Conservation (phyloP, 2,888 invertebrate genomes). For the Cactoblastis cactorum region DNA sequence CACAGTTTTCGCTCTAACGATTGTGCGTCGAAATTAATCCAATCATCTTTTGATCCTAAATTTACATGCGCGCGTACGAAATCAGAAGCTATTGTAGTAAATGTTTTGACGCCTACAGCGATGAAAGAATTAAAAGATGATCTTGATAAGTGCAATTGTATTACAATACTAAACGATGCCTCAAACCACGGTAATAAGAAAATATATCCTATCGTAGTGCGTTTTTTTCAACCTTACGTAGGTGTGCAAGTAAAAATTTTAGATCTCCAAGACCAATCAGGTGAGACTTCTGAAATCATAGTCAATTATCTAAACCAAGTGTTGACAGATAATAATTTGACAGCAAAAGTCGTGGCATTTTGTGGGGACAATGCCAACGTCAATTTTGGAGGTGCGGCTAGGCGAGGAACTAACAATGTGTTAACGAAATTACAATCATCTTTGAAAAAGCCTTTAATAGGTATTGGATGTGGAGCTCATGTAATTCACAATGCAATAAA, state of each 20-base stretch:
- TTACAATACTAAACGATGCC: neutral
- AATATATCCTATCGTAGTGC: slow-evolving; percentile 31
- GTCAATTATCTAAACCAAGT: slow-evolving; percentile 30
- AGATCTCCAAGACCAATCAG: slow-evolving; percentile 27
- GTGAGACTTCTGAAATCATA: slow-evolving; percentile 29
- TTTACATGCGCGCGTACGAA: neutral
- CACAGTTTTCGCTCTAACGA: neutral
- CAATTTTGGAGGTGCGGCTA: slow-evolving; percentile 26
- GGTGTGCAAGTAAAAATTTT: slow-evolving; percentile 31
- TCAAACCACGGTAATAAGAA: neutral
- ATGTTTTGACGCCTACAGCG: neutral
- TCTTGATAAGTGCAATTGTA: neutral
- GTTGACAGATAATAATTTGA: slow-evolving; percentile 33
- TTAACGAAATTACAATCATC: slow-evolving; percentile 23
- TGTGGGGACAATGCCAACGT: slow-evolving; percentile 29
- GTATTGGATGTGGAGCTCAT: slow-evolving; percentile 30
- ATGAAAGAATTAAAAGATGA: neutral
- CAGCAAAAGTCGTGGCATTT: slow-evolving; percentile 28
- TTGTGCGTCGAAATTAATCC: neutral
- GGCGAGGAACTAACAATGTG: slow-evolving; percentile 26
- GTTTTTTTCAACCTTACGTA: slow-evolving; percentile 28
- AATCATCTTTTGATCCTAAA: neutral
- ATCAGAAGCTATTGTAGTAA: neutral
- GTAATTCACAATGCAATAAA: slow-evolving; percentile 29
- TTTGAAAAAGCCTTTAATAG: slow-evolving; percentile 21